A percentile compares a stretch with the other conserved stretches of the same genome.
Conservation (phyloP, 2,888 invertebrate species). For the Metallyticus violacea region DNA sequence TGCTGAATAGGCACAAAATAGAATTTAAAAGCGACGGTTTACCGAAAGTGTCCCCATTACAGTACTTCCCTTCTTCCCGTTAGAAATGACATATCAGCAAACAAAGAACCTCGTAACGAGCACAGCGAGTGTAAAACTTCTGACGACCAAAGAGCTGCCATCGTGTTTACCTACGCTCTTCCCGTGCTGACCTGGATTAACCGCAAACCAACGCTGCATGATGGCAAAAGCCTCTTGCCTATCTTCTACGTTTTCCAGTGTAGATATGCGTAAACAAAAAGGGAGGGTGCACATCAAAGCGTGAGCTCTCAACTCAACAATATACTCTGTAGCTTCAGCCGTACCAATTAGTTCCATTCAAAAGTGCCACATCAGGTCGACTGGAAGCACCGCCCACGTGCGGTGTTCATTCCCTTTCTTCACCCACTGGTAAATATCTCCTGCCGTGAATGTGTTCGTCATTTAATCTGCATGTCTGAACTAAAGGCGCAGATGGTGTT, state of each 20-base stretch:
- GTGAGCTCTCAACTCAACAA: background rate
- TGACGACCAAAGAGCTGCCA: background rate
- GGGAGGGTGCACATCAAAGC: background rate
- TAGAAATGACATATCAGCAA: background rate
- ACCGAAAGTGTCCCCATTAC: background rate
- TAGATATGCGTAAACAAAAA: background rate
- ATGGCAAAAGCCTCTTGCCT: background rate
- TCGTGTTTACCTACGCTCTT: background rate
- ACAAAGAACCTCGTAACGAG: background rate
- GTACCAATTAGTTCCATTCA: background rate
- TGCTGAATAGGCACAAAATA: background rate
- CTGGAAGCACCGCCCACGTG: background rate
- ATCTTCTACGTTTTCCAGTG: background rate
- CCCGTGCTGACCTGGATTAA: background rate
- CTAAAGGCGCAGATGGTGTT: too few species aligned
- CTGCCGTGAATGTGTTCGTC: background rate
- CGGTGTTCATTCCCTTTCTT: background rate
- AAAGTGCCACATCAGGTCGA: background rate
- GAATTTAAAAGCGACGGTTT: background rate
- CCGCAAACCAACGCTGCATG: background rate
- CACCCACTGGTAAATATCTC: background rate
- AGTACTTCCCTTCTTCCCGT: background rate
- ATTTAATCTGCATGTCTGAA: too few species aligned
- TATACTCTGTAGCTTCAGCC: background rate
- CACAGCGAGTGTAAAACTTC: background rate